A percentile compares a stretch with the other conserved stretches of the same genome.
phyloP scores from a whole-genome alignment of 2,113 vertebrate species.

The Ranitomeya imitator region DNA sequence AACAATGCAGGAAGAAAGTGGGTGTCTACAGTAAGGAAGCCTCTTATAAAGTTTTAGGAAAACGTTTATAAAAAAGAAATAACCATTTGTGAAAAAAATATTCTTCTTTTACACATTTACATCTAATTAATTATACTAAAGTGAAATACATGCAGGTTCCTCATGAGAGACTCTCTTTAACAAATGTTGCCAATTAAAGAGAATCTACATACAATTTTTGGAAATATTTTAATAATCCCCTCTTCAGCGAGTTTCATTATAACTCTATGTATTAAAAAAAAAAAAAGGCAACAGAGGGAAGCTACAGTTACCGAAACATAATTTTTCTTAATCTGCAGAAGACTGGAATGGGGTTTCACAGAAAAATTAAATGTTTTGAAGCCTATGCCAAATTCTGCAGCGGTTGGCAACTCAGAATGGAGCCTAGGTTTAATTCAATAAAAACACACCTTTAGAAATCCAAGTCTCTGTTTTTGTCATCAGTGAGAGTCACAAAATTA shows the following conservation, averaged over 20 bases:
- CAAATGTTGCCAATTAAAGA: neutral
- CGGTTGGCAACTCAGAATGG: constrained; percentile 41
- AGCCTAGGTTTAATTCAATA: constrained; percentile 21
- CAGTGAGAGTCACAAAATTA: neutral
- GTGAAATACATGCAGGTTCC: neutral
- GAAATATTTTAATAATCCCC: too few relatives aligned
- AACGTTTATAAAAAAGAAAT: too few relatives aligned
- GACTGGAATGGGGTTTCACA: constrained; percentile 36
- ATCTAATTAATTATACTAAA: neutral
- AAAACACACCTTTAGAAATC: constrained; percentile 46
- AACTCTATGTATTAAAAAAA: constrained; percentile 27
- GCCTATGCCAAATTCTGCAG: constrained; percentile 41
- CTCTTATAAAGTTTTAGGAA: neutral
- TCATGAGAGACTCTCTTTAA: neutral
- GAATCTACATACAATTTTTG: too few relatives aligned
- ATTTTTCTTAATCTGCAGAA: constrained; percentile 49
- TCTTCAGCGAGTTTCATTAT: neutral
- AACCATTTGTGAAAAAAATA: neutral
- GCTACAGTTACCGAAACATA: constrained; percentile 30
- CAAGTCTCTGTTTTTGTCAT: constrained; percentile 20
- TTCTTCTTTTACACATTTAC: neutral
- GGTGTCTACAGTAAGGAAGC: neutral
- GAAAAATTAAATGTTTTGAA: constrained; percentile 42
- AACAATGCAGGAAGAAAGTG: neutral
- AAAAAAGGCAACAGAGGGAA: constrained; percentile 20